These are phyloP conservation scores for Poeciliopsis paucimaculata DNA, from an alignment of 2,797 vertebrate species.

Conservation along the genomic window DNA sequence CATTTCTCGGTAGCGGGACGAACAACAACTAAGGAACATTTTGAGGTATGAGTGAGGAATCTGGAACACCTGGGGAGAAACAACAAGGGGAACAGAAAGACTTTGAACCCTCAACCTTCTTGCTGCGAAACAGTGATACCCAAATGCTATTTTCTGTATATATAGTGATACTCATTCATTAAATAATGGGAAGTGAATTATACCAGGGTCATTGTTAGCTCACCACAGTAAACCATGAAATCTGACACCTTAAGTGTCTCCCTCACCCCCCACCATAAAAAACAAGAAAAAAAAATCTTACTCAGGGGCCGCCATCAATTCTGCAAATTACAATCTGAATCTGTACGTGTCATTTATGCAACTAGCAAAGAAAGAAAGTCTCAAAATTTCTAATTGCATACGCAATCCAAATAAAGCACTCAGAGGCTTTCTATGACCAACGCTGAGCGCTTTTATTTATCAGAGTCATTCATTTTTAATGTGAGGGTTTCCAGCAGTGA, in stretches of 20 bases:
- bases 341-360: not conserved
- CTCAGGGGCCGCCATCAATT: not conserved
- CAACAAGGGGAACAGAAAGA: not conserved
- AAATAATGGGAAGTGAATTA: not conserved
- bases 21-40: not conserved
- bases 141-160: not conserved
- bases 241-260: not conserved
- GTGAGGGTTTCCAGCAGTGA: conserved; percentile 52
- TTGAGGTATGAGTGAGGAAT: not conserved
- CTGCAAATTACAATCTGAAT: not conserved
- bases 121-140: not conserved
- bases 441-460: conserved; percentile 58
- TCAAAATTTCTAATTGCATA: conserved; percentile 2
- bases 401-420: conserved; percentile 12
- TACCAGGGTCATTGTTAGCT: not conserved
- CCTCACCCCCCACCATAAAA: no score
- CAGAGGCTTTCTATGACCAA: conserved; percentile 52
- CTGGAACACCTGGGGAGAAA: not conserved
- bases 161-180: not conserved
- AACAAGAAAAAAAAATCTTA: not conserved
- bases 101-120: not conserved
- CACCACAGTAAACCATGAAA: not conserved
- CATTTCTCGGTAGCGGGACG: not conserved
- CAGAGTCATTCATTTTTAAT: conserved; percentile 78
- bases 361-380: not conserved